Percentiles rank a stretch among this genome's conserved stretches.
phyloP scores from a whole-genome alignment of 2,113 vertebrate genomes.

The Camarhynchus parvulus region DNA sequence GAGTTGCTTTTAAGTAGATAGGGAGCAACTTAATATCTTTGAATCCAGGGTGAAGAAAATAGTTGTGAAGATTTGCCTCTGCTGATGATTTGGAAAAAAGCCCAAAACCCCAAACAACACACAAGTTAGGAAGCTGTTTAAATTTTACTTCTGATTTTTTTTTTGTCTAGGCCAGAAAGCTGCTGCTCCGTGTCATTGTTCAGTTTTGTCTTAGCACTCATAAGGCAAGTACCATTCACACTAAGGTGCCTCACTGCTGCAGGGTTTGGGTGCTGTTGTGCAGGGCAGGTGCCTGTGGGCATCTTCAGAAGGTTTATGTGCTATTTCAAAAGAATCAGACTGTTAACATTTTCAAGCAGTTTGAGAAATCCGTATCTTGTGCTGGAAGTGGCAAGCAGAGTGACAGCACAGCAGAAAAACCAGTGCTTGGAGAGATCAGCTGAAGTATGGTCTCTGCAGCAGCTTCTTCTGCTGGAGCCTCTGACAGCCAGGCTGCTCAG shows the following conservation, averaged over 20 bases:
- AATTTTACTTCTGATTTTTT: not conserved
- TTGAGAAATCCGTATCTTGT: not conserved
- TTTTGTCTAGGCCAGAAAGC: not conserved
- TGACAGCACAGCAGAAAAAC: not conserved
- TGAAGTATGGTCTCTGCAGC: not conserved
- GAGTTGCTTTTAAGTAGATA: not conserved
- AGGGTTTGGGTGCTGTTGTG: not conserved
- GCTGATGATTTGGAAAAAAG: not conserved
- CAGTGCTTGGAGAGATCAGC: not conserved
- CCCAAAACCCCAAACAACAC: not conserved
- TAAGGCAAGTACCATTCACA: not conserved
- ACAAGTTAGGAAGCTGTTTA: not conserved
- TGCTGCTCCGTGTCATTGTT: not conserved
- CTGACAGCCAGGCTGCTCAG: not conserved
- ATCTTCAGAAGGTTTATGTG: not conserved
- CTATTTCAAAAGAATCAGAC: not conserved
- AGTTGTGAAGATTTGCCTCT: not conserved
- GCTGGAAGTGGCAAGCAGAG: not conserved
- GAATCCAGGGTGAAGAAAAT: not conserved
- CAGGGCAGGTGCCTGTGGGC: not conserved
- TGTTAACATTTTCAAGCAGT: not conserved
- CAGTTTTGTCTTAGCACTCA: not conserved
- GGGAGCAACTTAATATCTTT: not conserved
- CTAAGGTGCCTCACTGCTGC: not conserved
- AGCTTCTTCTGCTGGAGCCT: not conserved